Base-by-base conservation (phyloP, 2,113 vertebrate species). In the Myodes glareolus region DNA sequence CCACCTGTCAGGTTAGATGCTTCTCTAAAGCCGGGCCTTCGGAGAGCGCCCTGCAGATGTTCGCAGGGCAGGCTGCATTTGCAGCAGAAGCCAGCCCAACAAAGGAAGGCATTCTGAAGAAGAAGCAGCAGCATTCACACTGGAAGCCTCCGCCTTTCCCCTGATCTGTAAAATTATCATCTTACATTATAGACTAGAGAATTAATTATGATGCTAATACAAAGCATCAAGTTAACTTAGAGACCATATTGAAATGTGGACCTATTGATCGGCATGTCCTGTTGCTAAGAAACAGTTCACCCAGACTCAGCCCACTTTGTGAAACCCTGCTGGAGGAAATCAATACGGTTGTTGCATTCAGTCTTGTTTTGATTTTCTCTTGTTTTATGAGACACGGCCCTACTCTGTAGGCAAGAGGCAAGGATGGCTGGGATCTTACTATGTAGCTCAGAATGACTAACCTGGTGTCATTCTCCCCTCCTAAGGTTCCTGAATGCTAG, bases 221-320 rank as follows among this genome's bases (percentile, higher is more conserved):
- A 70, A 95, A 92, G 5, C 33, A 88, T 42, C 78, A 17, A 68
- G 39, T 91, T 68, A 84, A 84, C 72, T 45, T 81, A 86, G 42
- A 96, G 14, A 92, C 65, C 25, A 42, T 82, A 77, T 27, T 68
- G 61, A 92, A 94, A 81, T 47, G 10, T 52, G 94, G 61, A 91
- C 33, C 42, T 58, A 67, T 29, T 92, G 36, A 87, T 94, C 96
- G 55, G 27, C 17, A 82, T 19, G 52, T 36, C 50, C 25, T 61
- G 16, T 84, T 65, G 73, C 58, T 81, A 70, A 11, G 29, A 76
- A 85, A 70, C 36, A 68, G 81, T 19, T 94, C 50, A 58, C 50
- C 25, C 33, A 63, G 23, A 45, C 47, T 45, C 3, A 11, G 88
- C 25, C 81, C 39, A 90, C 7, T 58, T 65, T 61, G 72, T 90